A percentile compares a stretch with the other conserved stretches of the same genome.
These are phyloP conservation scores for Palythoa heliodiscus DNA, from an alignment of 92 coral and sea anemone genomes.

Conservation along the genomic window DNA sequence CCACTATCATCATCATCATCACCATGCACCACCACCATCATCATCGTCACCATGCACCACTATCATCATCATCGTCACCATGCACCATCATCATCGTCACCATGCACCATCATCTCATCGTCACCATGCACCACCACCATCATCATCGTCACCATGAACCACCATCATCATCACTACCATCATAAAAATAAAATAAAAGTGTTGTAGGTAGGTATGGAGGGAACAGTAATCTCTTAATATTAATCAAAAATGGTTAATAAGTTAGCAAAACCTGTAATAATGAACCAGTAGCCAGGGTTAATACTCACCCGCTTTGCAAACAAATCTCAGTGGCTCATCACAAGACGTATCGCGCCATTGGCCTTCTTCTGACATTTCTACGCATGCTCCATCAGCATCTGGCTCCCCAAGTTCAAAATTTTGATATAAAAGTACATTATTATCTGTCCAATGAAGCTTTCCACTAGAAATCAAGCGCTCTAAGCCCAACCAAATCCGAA, in stretches of 20 bases:
- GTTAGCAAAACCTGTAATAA: too few species aligned
- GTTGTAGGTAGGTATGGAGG: too few species aligned
- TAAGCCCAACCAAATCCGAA: constrained; percentile 44
- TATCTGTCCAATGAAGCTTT: constrained; percentile 76
- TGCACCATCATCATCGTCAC: not conserved
- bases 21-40: not conserved
- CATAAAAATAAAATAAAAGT: too few species aligned
- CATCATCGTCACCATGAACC: not conserved
- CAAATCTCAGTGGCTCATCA: constrained; percentile 66
- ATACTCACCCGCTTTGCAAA: constrained; percentile 85
- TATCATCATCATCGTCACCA: not conserved
- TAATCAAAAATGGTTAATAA: too few species aligned
- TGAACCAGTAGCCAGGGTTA: not conserved
- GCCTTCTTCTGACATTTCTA: constrained; percentile 80
- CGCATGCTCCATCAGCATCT: constrained; percentile 88
- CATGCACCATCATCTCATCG: not conserved
- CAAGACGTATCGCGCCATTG: constrained; percentile 88
- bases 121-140: not conserved
- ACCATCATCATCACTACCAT: not conserved
- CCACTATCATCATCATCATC: not conserved
- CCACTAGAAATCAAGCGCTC: constrained; percentile 65
- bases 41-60: not conserved
- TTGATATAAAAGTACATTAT: constrained; percentile 42
- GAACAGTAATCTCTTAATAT: too few species aligned
- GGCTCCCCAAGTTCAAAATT: constrained; percentile 95